Conservation (phyloP, 2,797 vertebrate species). For the Sebastes aleutianus region DNA sequence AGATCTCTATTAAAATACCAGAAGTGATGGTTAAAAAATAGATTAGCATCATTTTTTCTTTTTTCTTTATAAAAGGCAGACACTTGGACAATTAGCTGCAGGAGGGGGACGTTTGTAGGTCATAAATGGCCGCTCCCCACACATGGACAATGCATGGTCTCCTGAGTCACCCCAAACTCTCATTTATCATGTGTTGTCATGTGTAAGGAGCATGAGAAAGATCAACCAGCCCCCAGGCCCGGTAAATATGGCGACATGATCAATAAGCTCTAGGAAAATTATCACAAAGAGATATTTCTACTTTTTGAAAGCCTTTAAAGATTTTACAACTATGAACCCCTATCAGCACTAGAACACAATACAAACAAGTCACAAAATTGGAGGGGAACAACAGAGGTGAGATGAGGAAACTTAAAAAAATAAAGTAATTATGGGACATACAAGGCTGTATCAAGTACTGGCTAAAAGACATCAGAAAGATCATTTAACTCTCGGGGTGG, state of each 20-base stretch:
- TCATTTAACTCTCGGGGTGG: background rate
- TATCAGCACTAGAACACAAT: conserved; percentile 1
- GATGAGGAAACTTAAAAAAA: background rate
- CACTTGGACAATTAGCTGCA: conserved; percentile 30
- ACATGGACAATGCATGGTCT: conserved; percentile 54
- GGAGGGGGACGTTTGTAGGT: conserved; percentile 30
- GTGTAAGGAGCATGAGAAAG: conserved; percentile 55
- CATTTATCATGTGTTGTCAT: conserved; percentile 64
- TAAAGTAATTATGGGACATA: background rate
- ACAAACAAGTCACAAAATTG: background rate
- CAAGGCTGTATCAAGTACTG: background rate
- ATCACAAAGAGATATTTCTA: background rate
- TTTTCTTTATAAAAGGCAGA: background rate
- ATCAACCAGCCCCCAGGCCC: conserved; percentile 29
- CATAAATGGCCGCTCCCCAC: conserved; percentile 31
- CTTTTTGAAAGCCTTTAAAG: background rate
- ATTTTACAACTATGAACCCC: background rate
- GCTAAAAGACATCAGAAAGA: background rate
- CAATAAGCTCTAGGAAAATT: conserved; percentile 41
- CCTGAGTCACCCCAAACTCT: conserved; percentile 49
- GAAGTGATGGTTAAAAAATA: conserved; percentile 23
- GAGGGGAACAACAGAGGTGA: background rate
- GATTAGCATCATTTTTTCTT: background rate
- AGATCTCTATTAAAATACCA: conserved; percentile 6
- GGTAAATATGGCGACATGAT: conserved; percentile 41